Evolutionary conservation across 2,888 invertebrate genomes (phyloP).

Genomic region (Lasius fuliginosus): DNA sequence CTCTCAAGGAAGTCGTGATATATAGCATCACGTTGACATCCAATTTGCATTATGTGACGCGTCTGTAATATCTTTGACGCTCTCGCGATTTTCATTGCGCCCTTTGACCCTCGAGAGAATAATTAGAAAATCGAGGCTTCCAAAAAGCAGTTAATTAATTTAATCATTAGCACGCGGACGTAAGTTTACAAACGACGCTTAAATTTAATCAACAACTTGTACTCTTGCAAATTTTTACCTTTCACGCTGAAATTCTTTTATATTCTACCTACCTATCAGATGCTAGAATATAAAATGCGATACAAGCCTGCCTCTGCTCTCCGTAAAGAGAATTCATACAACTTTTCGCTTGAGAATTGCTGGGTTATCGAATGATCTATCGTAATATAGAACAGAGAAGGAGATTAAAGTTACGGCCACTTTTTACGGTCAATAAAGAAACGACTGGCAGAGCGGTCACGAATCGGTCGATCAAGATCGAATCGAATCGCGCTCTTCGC

Average conservation of each 20-base stretch:
- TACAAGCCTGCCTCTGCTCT: background rate
- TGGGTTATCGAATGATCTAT: background rate
- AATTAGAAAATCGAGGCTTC: background rate
- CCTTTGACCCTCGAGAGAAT: background rate
- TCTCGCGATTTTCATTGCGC: background rate
- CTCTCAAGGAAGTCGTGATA: conserved; percentile 46
- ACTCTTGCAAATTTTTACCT: background rate
- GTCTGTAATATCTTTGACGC: background rate
- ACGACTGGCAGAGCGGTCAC: background rate
- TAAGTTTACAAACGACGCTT: background rate
- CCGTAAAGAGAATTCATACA: background rate
- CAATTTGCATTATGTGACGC: conserved; percentile 32
- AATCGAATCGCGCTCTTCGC: conserved; percentile 42
- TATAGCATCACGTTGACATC: conserved; percentile 50
- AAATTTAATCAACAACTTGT: conserved; percentile 4
- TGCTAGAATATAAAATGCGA: background rate
- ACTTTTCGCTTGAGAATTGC: background rate
- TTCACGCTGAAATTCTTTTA: background rate
- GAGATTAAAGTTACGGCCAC: conserved; percentile 14
- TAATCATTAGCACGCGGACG: background rate
- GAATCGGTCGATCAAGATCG: conserved; percentile 31
- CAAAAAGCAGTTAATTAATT: background rate
- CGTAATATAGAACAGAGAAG: conserved; percentile 7
- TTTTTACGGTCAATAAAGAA: conserved; percentile 22
- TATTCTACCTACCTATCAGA: background rate